Percentiles rank a stretch among this genome's conserved stretches.
Evolutionary conservation across 2,888 invertebrate species (phyloP).

Genomic region (Machimus rusticus): DNA sequence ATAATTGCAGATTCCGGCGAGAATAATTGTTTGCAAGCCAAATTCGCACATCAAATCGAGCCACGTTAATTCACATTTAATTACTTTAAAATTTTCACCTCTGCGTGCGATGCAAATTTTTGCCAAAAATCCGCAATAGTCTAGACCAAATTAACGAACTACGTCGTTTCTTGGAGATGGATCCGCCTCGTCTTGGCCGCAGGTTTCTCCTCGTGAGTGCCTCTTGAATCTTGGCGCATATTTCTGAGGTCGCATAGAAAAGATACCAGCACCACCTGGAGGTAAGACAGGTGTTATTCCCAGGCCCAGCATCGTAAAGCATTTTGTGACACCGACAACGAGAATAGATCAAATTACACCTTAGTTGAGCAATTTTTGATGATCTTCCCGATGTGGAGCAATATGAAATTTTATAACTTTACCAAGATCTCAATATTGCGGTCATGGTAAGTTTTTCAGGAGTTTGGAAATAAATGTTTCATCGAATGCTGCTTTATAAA

Average conservation of each 20-base stretch:
- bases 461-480: neutral
- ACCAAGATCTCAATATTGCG: neutral
- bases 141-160: neutral
- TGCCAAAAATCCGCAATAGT: neutral
- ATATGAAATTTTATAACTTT: neutral
- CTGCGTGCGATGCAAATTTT: neutral
- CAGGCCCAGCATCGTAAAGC: neutral
- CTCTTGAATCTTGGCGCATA: neutral
- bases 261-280: neutral
- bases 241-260: neutral
- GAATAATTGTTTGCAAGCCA: neutral
- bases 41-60: neutral
- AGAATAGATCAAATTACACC: neutral
- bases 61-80: neutral
- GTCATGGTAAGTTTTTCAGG: neutral
- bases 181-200: neutral
- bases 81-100: neutral
- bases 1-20: neutral
- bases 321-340: neutral
- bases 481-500: neutral
- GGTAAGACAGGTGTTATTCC: neutral
- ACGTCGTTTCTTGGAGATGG: neutral
- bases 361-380: neutral
- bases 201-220: neutral
- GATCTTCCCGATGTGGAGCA: conserved; percentile 3